Percentiles rank a stretch among this genome's conserved stretches.
These are phyloP conservation scores for Phortica magna DNA, from an alignment of 2,888 invertebrate species.

Conservation along the genomic window DNA sequence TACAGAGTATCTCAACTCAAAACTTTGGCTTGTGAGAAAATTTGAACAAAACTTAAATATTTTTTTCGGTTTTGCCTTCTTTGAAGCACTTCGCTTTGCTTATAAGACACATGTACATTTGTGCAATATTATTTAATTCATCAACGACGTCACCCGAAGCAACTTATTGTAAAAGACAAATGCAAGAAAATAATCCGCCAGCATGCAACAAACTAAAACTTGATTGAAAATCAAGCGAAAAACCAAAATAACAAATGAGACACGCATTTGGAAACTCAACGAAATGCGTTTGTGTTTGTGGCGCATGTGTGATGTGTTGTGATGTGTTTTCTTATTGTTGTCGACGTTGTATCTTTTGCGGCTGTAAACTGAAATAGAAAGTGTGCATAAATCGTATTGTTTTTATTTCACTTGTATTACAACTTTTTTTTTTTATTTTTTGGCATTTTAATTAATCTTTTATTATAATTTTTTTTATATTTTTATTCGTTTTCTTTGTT, in stretches of 20 bases:
- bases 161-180: not conserved
- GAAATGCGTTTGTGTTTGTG: no score
- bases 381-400: conserved; percentile 28
- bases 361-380: conserved; percentile 25
- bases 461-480: not conserved
- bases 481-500: not conserved
- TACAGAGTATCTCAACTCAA: not conserved
- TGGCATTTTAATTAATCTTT: conserved; percentile 28
- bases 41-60: not conserved
- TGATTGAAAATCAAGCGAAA: not conserved
- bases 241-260: not conserved
- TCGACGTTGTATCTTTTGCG: conserved; percentile 13
- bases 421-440: conserved; percentile 16
- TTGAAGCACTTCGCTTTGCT: not conserved
- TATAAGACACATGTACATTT: not conserved
- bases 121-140: conserved; percentile 5
- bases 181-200: not conserved
- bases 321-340: not conserved
- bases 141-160: not conserved
- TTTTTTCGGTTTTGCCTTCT: conserved; percentile 17
- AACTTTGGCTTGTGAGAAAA: conserved; percentile 14
- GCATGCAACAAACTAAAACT: conserved; percentile 1
- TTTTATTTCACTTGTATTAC: conserved; percentile 18
- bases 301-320: conserved; percentile 3
- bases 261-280: not conserved